Conservation (phyloP, 1,140 invertebrate genomes). For the Rhyzopertha dominica region DNA sequence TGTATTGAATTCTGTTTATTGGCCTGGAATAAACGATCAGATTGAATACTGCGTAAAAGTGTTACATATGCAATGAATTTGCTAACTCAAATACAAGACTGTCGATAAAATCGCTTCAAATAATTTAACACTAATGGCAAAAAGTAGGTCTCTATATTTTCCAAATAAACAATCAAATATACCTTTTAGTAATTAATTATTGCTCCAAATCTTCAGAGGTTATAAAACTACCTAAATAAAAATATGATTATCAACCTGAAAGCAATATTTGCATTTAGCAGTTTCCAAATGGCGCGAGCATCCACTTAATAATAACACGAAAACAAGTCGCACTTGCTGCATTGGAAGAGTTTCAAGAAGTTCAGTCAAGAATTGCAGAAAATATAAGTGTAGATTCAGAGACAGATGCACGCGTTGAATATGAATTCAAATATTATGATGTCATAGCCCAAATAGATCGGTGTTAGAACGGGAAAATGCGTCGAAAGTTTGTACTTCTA, state of each 20-base stretch:
- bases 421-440: too few relatives aligned
- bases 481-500: too few relatives aligned
- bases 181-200: slow-evolving; percentile 29
- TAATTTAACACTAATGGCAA: slow-evolving; percentile 32
- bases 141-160: slow-evolving; percentile 39
- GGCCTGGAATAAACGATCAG: slow-evolving; percentile 17
- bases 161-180: slow-evolving; percentile 38
- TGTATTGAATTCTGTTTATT: slow-evolving; percentile 16
- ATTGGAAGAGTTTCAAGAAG: too few relatives aligned
- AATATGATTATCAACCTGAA: slow-evolving; percentile 29
- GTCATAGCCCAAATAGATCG: too few relatives aligned
- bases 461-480: too few relatives aligned
- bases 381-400: too few relatives aligned
- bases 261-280: slow-evolving; percentile 30
- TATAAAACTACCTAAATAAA: slow-evolving; percentile 16
- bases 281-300: too few relatives aligned
- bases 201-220: slow-evolving; percentile 31
- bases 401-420: too few relatives aligned
- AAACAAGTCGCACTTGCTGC: too few relatives aligned
- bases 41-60: slow-evolving; percentile 15
- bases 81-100: slow-evolving; percentile 18
- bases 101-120: slow-evolving; percentile 33
- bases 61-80: slow-evolving; percentile 19
- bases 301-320: too few relatives aligned
- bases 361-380: too few relatives aligned